Base-by-base conservation (phyloP, 1,140 invertebrate species). In the Diorhabda sublineata region DNA sequence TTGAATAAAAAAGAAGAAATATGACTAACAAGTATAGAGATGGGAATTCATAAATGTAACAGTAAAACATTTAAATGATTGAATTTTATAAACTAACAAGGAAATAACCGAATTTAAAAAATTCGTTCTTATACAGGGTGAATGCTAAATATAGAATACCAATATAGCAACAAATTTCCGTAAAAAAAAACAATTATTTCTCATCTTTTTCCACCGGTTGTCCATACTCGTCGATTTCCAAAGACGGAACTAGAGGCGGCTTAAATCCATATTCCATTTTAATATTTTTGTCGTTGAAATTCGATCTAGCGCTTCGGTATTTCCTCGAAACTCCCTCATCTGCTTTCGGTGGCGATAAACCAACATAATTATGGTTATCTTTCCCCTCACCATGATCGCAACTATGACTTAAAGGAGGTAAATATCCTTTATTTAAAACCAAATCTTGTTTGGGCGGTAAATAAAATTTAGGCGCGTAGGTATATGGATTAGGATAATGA, bases 181-280 rank as follows among this genome's bases (percentile, higher is more conserved):
- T 26, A 26, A 26, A 26, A 26, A 26, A 26, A 1, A 26, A 26
- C 44, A 11, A 45, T 60, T 66, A 73, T 58, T 73, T 71, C 44
- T 77, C 72, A 58, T 75, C 74, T 67, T 81, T 81, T 64, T 84
- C 84, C 44, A 89, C 78, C 0, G 87, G 87, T 63, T 84, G 80
- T 5, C 88, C 87, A 71, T 87, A 81, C 71, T 92, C 88, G 73
- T 92, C 90, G 42, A 92, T 90, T 76, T 92, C 90, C n/a, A 90
- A 84, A 0, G 91, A 93, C 2, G 92, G 92, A 64, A 91, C 85
- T 73, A 93, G 79, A 0, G 91, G 91, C 6, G 91, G 91, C 73
- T 91, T 91, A 69, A 93, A 93, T 0, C 90, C 91, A 74, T 93
- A 93, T 70, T 93, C 91, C 74, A 92, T 85, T 70, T 88, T 88